Percentiles rank a stretch among this genome's conserved stretches.
These are phyloP conservation scores for Paracentrotus lividus DNA, from an alignment of 53 echinoderm and acorn worm genomes.

Conservation along the genomic window DNA sequence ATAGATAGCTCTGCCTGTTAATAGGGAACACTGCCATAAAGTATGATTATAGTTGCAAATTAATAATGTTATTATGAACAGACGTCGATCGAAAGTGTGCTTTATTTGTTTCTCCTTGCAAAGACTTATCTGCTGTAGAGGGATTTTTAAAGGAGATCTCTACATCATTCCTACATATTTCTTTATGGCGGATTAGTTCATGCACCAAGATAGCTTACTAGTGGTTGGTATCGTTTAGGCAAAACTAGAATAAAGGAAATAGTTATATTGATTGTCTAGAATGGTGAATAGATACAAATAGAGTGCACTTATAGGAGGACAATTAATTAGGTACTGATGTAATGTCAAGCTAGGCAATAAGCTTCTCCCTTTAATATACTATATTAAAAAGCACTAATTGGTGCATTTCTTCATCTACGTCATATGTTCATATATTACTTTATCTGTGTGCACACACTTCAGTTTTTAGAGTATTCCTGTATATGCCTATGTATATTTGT, in stretches of 20 bases:
- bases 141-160: background rate
- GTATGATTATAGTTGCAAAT: background rate
- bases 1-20: background rate
- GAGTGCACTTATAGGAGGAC: background rate
- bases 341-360: background rate
- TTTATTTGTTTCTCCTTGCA: background rate
- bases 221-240: background rate
- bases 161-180: background rate
- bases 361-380: background rate
- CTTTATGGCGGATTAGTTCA: background rate
- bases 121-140: background rate
- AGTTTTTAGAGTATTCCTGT: constrained; percentile 48
- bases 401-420: background rate
- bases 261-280: background rate
- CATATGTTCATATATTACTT: background rate
- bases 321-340: background rate
- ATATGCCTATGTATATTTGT: constrained; percentile 59
- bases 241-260: background rate
- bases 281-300: background rate
- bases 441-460: constrained; percentile 28
- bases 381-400: background rate
- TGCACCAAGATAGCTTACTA: background rate
- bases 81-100: background rate
- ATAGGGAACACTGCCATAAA: constrained; percentile 34
- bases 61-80: background rate